A percentile compares a stretch with the other conserved stretches of the same genome.
Evolutionary conservation across 2,113 vertebrate genomes (phyloP).

Genomic region (Amazona guildingii): DNA sequence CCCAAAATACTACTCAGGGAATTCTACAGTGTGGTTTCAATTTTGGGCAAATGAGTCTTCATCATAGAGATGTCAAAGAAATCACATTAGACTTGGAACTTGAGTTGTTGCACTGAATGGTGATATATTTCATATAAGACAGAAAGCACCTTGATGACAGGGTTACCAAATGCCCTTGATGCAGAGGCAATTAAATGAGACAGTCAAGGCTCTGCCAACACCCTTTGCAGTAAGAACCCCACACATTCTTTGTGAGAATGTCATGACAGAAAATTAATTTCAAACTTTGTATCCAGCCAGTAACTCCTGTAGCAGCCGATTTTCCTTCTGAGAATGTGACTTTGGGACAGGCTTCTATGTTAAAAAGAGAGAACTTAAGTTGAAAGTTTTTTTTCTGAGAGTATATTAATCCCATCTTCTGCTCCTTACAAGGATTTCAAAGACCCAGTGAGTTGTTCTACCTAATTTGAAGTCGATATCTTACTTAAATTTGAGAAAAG

Average conservation of each 20-base stretch:
- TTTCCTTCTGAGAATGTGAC: not conserved
- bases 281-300: slow-evolving; percentile 8
- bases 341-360: not conserved
- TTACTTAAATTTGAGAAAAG: slow-evolving; percentile 18
- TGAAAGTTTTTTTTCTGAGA: not conserved
- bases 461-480: not conserved
- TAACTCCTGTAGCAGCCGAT: not conserved
- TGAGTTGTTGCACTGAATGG: slow-evolving; percentile 3
- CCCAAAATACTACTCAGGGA: not conserved
- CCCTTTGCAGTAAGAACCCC: not conserved
- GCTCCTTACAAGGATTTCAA: not conserved
- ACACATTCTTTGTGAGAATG: not conserved
- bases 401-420: not conserved
- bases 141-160: slow-evolving; percentile 44
- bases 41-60: slow-evolving; percentile 19
- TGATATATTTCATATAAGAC: slow-evolving; percentile 27
- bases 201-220: slow-evolving; percentile 50
- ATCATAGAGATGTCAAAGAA: slow-evolving; percentile 30
- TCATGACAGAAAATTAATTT: slow-evolving; percentile 58
- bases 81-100: slow-evolving; percentile 17
- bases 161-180: slow-evolving; percentile 50
- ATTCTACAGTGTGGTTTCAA: not conserved
- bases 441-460: not conserved
- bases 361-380: not conserved
- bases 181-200: slow-evolving; percentile 47